These are phyloP conservation scores for Lamellibrachia satsuma DNA, from an alignment of 2,888 invertebrate species.

Conservation along the genomic window DNA sequence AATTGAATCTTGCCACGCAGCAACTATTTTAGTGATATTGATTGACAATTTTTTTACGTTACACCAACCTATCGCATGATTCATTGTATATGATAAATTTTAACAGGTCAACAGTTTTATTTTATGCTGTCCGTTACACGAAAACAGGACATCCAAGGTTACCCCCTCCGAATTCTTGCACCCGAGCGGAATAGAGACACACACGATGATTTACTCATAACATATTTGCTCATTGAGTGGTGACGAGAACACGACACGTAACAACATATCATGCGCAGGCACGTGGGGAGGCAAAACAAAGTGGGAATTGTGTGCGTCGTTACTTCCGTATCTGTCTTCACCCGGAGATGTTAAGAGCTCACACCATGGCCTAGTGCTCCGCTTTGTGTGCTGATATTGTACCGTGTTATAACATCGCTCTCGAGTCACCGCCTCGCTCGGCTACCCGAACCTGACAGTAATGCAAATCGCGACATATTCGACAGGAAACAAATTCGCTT, in stretches of 20 bases:
- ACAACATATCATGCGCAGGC: not conserved
- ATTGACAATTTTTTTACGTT: too few relatives aligned
- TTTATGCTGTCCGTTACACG: not conserved
- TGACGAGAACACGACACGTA: not conserved
- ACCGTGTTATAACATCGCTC: conserved; percentile 3
- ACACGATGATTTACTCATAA: not conserved
- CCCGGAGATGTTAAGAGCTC: not conserved
- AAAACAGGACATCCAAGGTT: not conserved
- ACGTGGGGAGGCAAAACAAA: not conserved
- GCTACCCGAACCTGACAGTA: not conserved
- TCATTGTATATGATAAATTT: too few relatives aligned
- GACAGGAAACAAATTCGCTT: conserved; percentile 17
- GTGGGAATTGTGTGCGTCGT: not conserved
- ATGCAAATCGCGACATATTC: not conserved
- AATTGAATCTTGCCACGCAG: too few relatives aligned
- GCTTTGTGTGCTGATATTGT: not conserved
- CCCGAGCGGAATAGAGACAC: not conserved
- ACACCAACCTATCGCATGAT: too few relatives aligned
- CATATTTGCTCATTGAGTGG: not conserved
- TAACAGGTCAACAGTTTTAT: too few relatives aligned
- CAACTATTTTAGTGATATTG: too few relatives aligned
- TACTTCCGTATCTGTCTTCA: not conserved
- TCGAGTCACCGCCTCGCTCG: not conserved
- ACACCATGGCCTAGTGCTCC: not conserved
- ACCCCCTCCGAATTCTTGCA: not conserved